A percentile compares a stretch with the other conserved stretches of the same genome.
Evolutionary conservation across 2,888 invertebrate species (phyloP).

Genomic region (Neria commutata): DNA sequence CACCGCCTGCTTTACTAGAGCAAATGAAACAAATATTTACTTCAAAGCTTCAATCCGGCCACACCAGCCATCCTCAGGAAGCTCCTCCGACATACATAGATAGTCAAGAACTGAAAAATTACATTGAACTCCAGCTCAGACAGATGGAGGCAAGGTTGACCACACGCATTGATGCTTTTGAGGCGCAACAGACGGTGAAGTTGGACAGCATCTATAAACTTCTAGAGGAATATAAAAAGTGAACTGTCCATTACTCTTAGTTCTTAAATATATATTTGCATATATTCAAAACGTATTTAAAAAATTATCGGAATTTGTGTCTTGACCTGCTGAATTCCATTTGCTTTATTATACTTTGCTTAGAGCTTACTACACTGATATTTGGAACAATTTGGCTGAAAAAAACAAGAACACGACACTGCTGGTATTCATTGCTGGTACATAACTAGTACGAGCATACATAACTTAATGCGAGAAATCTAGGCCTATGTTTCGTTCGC

Average conservation of each 20-base stretch:
- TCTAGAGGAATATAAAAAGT: constrained; percentile 37
- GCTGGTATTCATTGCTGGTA: no score
- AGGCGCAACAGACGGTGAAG: constrained; percentile 46
- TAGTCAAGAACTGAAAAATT: constrained; percentile 30
- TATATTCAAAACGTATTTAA: neutral
- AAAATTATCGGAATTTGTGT: no score
- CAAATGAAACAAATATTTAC: no score
- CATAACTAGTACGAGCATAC: no score
- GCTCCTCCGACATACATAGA: neutral
- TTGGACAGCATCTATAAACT: constrained; percentile 49
- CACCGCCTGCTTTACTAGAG: constrained; percentile 15
- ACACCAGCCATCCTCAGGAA: neutral
- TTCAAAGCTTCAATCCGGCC: neutral
- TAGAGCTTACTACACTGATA: no score
- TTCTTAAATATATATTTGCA: neutral
- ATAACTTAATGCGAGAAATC: no score
- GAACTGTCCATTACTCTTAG: neutral
- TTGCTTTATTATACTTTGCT: no score
- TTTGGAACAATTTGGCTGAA: no score
- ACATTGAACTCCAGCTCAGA: constrained; percentile 45
- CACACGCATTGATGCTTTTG: constrained; percentile 42
- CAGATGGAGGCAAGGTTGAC: constrained; percentile 43
- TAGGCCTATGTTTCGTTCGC: no score
- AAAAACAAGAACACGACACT: no score
- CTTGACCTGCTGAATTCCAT: no score